Base-by-base conservation (phyloP, 2,113 vertebrate genomes). In the Pteropus alecto region DNA sequence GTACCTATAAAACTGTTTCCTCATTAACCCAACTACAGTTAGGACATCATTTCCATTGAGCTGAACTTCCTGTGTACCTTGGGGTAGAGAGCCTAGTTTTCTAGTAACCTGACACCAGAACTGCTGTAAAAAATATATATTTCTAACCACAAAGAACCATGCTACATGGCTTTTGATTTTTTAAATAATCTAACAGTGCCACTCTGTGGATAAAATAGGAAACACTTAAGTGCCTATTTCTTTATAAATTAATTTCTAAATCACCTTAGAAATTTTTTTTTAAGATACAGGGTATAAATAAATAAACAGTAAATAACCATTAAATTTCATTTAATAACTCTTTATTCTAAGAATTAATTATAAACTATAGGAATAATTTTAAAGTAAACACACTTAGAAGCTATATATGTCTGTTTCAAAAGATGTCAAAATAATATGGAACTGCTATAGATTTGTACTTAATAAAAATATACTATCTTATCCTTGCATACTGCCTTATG, bases 171-270 rank as follows among this genome's bases (percentile, higher is more conserved):
- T 88, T 87, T 81, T 74, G 41, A 93, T 82, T 93, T 95, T 68
- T 28, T 3, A 85, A 93, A 86, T 61, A 94, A 95, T 65, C 79
- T 82, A 96, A 98, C 11, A 95, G 96, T 86, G 97, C 98, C 98
- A 98, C 96, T 96, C 51, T 30, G 97, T 98, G 98, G 98, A 93
- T 77, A 96, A 94, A 82, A 73, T 6, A 74, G 28, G 68, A 89
- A 93, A 51, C 43, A 96, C 3, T 91, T 87, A 51, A 58, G 76
- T 67, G 77, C 15, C 26, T 77, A 61, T 68, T 81, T 94, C 56
- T 81, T 76, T 61, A 63, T 38, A 87, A 81, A 58, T 68, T 74
- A 28, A 87, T 81, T 33, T 70, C 41, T 78, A 92, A 60, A 90
- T 77, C 58, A 58, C 43, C 63, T 74, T 43, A 74, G 73, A 88